Conservation (phyloP, 2,888 invertebrate genomes). For the Antheraea yamamai region DNA sequence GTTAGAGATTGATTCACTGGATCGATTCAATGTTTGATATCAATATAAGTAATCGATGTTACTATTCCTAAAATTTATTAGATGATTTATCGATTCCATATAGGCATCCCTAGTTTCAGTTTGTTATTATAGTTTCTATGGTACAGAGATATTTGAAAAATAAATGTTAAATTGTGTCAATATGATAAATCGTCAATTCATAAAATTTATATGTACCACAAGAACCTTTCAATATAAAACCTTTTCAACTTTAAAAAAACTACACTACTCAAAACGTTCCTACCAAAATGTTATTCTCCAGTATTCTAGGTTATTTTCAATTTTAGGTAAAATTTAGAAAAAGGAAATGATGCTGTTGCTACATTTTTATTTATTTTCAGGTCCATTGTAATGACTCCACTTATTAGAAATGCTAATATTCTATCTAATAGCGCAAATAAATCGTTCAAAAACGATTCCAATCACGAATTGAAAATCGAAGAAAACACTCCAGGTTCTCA, state of each 20-base stretch:
- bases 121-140: no score
- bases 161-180: slow-evolving; percentile 25
- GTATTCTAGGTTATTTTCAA: slow-evolving; percentile 43
- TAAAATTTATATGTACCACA: slow-evolving; percentile 51
- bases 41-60: no score
- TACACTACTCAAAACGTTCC: slow-evolving; percentile 27
- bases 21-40: no score
- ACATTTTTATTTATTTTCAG: slow-evolving; percentile 10
- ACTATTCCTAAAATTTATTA: no score
- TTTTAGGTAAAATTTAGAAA: neutral
- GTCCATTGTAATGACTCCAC: neutral
- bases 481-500: slow-evolving; percentile 1
- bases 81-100: no score
- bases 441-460: neutral
- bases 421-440: neutral
- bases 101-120: no score
- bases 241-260: slow-evolving; percentile 34
- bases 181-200: slow-evolving; percentile 60
- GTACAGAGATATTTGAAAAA: neutral
- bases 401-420: neutral
- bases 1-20: no score
- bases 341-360: neutral
- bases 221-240: slow-evolving; percentile 43
- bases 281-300: slow-evolving; percentile 21
- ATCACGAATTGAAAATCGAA: neutral